These are phyloP conservation scores for Drosophila testacea DNA, from an alignment of 2,888 invertebrate genomes.

Conservation along the genomic window DNA sequence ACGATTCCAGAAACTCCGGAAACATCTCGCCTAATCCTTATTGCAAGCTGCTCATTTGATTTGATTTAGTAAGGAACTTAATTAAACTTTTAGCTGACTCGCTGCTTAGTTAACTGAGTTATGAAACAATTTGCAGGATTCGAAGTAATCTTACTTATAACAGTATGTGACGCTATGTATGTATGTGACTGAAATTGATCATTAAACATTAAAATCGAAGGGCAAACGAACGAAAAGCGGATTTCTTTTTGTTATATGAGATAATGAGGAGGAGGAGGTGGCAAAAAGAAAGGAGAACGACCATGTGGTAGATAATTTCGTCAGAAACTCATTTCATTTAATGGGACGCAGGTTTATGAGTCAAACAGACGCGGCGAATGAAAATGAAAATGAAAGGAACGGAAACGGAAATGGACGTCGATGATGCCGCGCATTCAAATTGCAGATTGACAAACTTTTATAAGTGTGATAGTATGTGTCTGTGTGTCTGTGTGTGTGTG, in stretches of 20 bases:
- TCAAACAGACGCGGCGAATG: conserved; percentile 55
- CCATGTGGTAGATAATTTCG: conserved; percentile 66
- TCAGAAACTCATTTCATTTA: conserved; percentile 79
- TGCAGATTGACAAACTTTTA: conserved; percentile 76
- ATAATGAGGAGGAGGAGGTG: conserved; percentile 19
- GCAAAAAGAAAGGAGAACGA: not conserved
- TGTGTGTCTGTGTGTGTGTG: conserved; percentile 32
- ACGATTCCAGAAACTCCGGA: too few relatives aligned
- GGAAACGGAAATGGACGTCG: conserved; percentile 55
- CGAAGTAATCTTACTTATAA: conserved; percentile 21
- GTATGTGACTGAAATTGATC: conserved; percentile 56
- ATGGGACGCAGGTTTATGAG: conserved; percentile 78
- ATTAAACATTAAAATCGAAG: conserved; percentile 72
- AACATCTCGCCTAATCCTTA: conserved; percentile 45
- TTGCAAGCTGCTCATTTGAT: conserved; percentile 72
- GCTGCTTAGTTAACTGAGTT: conserved; percentile 67
- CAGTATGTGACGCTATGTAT: conserved; percentile 5
- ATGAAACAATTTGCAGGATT: conserved; percentile 69
- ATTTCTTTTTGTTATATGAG: conserved; percentile 22
- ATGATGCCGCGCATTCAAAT: conserved; percentile 79
- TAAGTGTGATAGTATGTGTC: conserved; percentile 25
- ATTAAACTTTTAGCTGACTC: conserved; percentile 70
- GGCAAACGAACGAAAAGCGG: conserved; percentile 9
- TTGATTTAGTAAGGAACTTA: conserved; percentile 77
- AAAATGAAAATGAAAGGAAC: too few relatives aligned